Conservation (phyloP, 2,113 vertebrate species). For the Dinomys branickii region DNA sequence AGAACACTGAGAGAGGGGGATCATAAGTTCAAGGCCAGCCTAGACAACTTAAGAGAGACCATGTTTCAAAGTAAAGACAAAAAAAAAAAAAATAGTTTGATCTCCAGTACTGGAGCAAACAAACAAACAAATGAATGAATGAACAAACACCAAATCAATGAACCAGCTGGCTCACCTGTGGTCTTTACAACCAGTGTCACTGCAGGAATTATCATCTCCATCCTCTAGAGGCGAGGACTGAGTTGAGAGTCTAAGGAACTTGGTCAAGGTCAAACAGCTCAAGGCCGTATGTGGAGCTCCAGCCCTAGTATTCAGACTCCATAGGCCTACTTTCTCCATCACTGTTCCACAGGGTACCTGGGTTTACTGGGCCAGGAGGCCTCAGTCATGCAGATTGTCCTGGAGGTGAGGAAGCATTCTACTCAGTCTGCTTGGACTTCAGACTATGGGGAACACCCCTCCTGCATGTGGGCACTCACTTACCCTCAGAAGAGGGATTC, state of each 20-base stretch:
- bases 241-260: background rate
- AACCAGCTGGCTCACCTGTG: background rate
- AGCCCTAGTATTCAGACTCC: background rate
- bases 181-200: background rate
- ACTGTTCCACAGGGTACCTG: too few species aligned
- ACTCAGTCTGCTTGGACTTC: background rate
- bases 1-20: background rate
- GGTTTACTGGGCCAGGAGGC: background rate
- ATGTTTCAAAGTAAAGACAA: background rate
- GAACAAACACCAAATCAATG: too few species aligned
- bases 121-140: too few species aligned
- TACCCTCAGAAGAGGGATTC: background rate
- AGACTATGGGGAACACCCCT: fast-evolving
- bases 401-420: background rate
- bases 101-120: background rate
- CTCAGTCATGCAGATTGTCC: fast-evolving
- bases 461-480: too few species aligned
- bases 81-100: background rate
- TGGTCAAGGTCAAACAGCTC: background rate
- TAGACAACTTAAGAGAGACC: background rate
- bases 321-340: background rate
- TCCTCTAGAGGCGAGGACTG: background rate
- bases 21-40: background rate
- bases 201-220: too few species aligned
- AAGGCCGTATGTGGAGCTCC: background rate